phyloP scores from a whole-genome alignment of 2,113 vertebrate species.

The Mustelus asterias region DNA sequence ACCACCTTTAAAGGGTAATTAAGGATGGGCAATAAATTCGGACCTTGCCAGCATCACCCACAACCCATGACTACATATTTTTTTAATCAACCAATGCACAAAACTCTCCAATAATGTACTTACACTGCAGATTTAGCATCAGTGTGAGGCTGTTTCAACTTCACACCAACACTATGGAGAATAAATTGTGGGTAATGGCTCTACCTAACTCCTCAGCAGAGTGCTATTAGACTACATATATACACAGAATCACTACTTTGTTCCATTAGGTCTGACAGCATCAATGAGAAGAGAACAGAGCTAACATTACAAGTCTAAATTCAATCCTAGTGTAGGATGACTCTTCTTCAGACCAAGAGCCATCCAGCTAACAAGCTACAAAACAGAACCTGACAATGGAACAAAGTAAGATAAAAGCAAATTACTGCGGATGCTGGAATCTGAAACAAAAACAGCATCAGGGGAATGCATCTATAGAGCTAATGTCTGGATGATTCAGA shows the following conservation, averaged over 20 bases:
- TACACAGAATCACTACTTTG: neutral
- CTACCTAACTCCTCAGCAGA: neutral
- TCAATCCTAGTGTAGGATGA: too few species aligned
- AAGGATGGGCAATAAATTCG: neutral
- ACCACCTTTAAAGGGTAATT: neutral
- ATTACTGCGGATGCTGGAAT: too few species aligned
- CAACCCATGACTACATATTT: neutral
- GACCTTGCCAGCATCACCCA: neutral
- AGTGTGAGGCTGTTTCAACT: neutral
- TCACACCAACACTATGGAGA: neutral
- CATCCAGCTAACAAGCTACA: too few species aligned
- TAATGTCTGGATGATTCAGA: too few species aligned
- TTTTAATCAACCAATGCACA: neutral
- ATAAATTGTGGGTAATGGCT: neutral
- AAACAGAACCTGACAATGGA: too few species aligned
- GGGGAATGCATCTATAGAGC: too few species aligned
- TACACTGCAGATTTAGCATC: neutral
- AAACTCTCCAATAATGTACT: neutral
- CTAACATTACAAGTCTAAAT: too few species aligned
- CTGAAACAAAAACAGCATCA: too few species aligned
- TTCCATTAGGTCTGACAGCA: neutral
- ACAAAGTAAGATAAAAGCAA: too few species aligned
- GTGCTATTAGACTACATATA: neutral
- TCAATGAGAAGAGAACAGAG: too few species aligned
- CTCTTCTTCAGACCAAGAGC: too few species aligned